phyloP scores from a whole-genome alignment of 53 echinoderm and acorn worm species.

The Holothuria leucospilota region DNA sequence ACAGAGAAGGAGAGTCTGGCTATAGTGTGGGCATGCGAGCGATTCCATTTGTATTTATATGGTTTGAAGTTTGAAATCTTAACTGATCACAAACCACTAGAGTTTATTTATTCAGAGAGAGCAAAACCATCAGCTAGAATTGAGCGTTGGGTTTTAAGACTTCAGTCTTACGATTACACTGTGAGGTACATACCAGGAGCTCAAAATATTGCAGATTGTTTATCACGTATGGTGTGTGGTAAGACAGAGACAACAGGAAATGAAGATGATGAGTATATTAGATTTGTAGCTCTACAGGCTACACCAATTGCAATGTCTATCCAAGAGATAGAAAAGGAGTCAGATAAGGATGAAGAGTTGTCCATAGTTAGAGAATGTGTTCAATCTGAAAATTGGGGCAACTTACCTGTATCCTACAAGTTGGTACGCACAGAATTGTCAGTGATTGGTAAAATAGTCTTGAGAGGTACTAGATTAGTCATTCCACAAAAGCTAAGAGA shows the following conservation, averaged over 20 bases:
- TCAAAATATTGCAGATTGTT: too few relatives aligned
- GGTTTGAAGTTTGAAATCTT: constrained; percentile 46
- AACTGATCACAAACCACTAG: constrained; percentile 64
- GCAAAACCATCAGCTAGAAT: constrained; percentile 25
- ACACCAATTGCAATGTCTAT: constrained; percentile 55
- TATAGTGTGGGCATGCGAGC: constrained; percentile 68
- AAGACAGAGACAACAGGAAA: too few relatives aligned
- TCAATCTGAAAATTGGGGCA: neutral
- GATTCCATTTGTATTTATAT: constrained; percentile 61
- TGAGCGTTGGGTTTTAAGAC: constrained; percentile 19
- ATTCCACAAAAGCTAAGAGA: constrained; percentile 58
- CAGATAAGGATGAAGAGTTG: constrained; percentile 30
- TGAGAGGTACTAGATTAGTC: constrained; percentile 57
- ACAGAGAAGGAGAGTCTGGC: constrained; percentile 39
- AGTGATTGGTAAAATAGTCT: constrained; percentile 43
- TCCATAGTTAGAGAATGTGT: constrained; percentile 38
- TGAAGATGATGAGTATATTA: constrained; percentile 44
- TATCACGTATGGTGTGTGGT: too few relatives aligned
- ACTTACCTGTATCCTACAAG: constrained; percentile 7
- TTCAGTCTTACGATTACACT: constrained; percentile 34
- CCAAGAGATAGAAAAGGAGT: constrained; percentile 29
- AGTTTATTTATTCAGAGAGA: constrained; percentile 55
- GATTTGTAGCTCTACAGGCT: constrained; percentile 56
- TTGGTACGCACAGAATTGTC: constrained; percentile 29
- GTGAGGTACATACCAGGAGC: too few relatives aligned